Base-by-base conservation (phyloP, 2,888 invertebrate genomes). In the Fragum sueziense region DNA sequence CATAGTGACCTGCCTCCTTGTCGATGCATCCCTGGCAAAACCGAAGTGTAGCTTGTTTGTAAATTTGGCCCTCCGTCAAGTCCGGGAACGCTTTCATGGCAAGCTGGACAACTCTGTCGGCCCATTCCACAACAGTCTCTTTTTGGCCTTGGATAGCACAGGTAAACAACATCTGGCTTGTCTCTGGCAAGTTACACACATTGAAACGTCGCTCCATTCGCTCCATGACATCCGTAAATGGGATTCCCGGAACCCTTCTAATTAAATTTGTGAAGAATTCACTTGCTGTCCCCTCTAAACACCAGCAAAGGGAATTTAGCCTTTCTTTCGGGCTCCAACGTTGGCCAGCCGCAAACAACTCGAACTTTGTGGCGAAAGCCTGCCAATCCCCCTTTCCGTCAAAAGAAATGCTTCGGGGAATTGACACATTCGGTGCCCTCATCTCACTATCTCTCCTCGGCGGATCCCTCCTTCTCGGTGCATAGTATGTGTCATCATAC, bases 101-200 rank as follows among this genome's bases (percentile, higher is more conserved):
- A n/a, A 54, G 25, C 6, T 54, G 54, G 1, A 54, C 6, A 2
- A 54, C 54, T 2, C 54, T 2, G 1, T n/a, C 54, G n/a, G 54
- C 54, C 54, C 54, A 54, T 22, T 54, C 54, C 20, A 54, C 54
- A 11, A 22, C 54, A 47, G 47, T 20, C n/a, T 54, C 54, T 54
- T 54, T 22, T 25, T 1, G n/a, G 2, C 22, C 25, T 7, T 73
- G 73, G 2, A 20, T 20, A 1, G 65, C 22, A 33, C 61, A 61
- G 6, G 25, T 33, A 22, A 71, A 71, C 9, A 37, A 34, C 54
- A 71, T 33, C 22, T 71, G 54, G 14, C 41, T 37, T 4, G 71
- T 71, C 31, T 71, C 71, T 47, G 34, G 71, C 27, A 71, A 37
- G 11, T 71, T 47, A 22, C 41, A 37, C 4, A 54, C 29, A 27